Conservation (phyloP, 2,888 invertebrate genomes). For the Cotesia congregata region DNA sequence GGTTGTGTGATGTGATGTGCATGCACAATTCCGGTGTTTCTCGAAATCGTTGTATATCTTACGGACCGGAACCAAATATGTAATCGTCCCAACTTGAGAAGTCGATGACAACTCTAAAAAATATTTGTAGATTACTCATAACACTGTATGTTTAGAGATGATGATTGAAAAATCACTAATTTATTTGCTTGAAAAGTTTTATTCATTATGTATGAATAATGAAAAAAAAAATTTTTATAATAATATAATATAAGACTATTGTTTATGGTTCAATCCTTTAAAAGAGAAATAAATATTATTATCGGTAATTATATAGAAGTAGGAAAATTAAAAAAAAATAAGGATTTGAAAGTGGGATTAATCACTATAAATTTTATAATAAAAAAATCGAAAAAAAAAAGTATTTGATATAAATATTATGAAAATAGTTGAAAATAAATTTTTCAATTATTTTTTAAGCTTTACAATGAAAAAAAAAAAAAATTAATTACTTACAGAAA, state of each 20-base stretch:
- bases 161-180: background rate
- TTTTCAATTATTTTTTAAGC: too few relatives aligned
- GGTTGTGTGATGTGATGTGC: constrained; percentile 10
- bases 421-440: too few relatives aligned
- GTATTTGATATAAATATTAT: too few relatives aligned
- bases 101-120: constrained; percentile 15
- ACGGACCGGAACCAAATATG: constrained; percentile 34
- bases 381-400: too few relatives aligned
- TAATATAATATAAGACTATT: background rate
- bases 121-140: background rate
- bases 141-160: background rate
- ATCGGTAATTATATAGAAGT: too few relatives aligned
- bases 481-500: too few relatives aligned
- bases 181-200: background rate
- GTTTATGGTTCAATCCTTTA: too few relatives aligned
- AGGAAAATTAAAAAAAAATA: too few relatives aligned
- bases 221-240: background rate
- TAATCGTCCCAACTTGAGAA: constrained; percentile 13
- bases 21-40: constrained; percentile 30
- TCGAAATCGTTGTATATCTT: constrained; percentile 3
- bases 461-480: too few relatives aligned
- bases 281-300: background rate
- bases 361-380: too few relatives aligned
- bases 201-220: background rate
- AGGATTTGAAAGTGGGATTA: too few relatives aligned